Base-by-base conservation (phyloP, 1,140 invertebrate species). In the Apolygus lucorum region DNA sequence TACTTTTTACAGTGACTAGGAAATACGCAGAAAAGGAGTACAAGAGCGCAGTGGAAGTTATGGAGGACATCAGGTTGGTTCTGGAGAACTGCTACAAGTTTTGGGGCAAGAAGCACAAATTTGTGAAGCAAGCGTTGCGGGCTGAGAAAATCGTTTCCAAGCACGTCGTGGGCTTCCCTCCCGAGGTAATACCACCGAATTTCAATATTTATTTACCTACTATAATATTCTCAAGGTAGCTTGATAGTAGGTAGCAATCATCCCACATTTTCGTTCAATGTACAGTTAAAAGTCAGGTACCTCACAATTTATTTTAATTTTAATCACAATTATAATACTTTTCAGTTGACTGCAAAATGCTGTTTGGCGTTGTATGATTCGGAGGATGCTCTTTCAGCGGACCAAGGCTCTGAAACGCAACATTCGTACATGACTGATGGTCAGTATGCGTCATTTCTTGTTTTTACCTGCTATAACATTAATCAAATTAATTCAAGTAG, bases 51-150 rank as follows among this genome's bases (percentile, higher is more conserved):
- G 22, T 22, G 4, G 13, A 59, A 59, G 54, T 59, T 11, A 14
- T 59, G 2, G 4, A 13, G 4, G 54, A 59, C 22, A 13, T 59
- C 2, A 8, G 54, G 54, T 21, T 59, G 8, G 54, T 59, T 59
- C 22, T 59, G 54, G 54, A 59, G 22, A 59, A 59, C 22, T 59
- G 54, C 22, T 59, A 59, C 22, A 4, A 4, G 54, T 59, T 59
- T 59, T 59, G 54, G 54, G 54, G 54, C 13, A 59, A 59, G 13
- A 13, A 24, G 22, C 54, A 59, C 54, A 59, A 59, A 24, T 59
- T 59, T 59, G 11, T 13, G 8, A 59, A 59, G 22, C 54, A 59
- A 24, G 54, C 54, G 11, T 59, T 59, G 54, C 11, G 54, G 4
- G 54, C 54, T 11, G 54, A 59, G 22, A 59, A 59, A 59, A 59